phyloP scores from a whole-genome alignment of 2,888 invertebrate genomes.

The Limnephilus rhombicus region DNA sequence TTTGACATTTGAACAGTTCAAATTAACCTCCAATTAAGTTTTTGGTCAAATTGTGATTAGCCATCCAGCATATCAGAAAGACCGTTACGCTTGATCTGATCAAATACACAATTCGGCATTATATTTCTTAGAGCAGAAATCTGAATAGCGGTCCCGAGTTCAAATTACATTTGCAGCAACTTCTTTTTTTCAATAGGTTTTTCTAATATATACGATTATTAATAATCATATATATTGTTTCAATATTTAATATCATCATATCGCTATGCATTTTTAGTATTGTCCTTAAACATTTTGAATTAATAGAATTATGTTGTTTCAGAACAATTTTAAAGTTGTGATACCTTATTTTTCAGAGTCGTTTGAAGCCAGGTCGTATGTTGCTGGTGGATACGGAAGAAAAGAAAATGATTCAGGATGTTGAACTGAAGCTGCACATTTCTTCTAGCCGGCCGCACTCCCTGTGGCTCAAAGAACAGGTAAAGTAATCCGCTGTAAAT shows the following conservation, averaged over 20 bases:
- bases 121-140: too few species aligned
- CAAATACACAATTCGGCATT: too few species aligned
- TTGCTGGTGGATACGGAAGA: constrained; percentile 96
- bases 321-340: background rate
- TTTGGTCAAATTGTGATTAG: too few species aligned
- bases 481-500: constrained; percentile 71
- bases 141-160: background rate
- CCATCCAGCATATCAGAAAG: too few species aligned
- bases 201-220: background rate
- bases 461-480: constrained; percentile 94
- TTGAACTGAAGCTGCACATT: constrained; percentile 93
- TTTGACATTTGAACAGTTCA: too few species aligned
- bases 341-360: constrained; percentile 83
- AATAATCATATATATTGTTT: background rate
- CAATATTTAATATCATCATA: background rate
- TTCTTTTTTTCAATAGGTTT: too few species aligned
- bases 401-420: constrained; percentile 93
- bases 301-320: background rate
- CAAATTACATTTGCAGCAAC: background rate
- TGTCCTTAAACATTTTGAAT: background rate
- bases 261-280: background rate
- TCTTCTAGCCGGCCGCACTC: constrained; percentile 93
- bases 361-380: constrained; percentile 99
- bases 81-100: too few species aligned
- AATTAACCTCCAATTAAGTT: too few species aligned